These are phyloP conservation scores for Clarias laeviceps DNA, from an alignment of 2,797 vertebrate genomes.

Conservation along the genomic window DNA sequence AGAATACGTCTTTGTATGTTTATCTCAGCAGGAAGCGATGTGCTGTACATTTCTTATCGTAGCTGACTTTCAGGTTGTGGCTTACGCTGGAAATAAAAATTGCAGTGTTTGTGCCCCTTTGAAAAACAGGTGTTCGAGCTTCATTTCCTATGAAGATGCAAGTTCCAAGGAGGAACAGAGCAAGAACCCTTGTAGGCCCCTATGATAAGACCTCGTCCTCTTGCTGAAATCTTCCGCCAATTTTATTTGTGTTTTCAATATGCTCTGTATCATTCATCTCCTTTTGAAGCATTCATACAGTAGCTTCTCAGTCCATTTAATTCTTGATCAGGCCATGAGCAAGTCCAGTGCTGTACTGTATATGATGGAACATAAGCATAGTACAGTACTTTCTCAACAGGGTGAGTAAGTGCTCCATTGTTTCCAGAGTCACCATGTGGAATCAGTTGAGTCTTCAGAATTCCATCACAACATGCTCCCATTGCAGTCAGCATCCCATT, in stretches of 20 bases:
- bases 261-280: constrained; percentile 17
- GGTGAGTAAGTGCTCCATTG: neutral
- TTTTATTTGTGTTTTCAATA: constrained; percentile 5
- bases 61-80: constrained; percentile 11
- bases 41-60: neutral
- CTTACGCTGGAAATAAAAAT: constrained; percentile 38
- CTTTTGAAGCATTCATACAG: neutral
- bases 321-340: neutral
- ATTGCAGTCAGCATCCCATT: constrained; percentile 55
- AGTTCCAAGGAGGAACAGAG: constrained; percentile 53
- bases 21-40: neutral
- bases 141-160: constrained; percentile 33
- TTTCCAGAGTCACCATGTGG: constrained; percentile 40
- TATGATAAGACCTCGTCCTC: constrained; percentile 23
- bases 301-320: neutral
- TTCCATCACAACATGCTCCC: constrained; percentile 49
- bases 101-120: constrained; percentile 45
- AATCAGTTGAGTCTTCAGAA: constrained; percentile 39
- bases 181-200: constrained; percentile 40
- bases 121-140: constrained; percentile 55
- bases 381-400: neutral
- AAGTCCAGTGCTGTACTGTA: constrained; percentile 37
- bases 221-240: neutral
- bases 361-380: constrained; percentile 41
- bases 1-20: neutral